Base-by-base conservation (phyloP, 1,140 invertebrate genomes). In the Leptonema lineaticorne region DNA sequence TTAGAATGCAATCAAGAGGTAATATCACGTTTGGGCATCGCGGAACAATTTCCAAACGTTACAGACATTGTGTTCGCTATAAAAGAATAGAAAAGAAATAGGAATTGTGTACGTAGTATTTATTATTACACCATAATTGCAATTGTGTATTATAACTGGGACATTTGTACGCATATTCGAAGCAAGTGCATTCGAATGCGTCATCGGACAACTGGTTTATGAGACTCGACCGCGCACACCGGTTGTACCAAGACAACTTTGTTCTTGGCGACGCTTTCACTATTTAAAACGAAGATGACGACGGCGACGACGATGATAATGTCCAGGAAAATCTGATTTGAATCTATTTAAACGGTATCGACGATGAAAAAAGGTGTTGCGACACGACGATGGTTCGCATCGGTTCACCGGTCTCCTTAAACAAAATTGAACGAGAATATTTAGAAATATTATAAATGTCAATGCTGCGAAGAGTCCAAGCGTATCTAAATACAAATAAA, bases 401-500 rank as follows among this genome's bases (percentile, higher is more conserved):
- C 62, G 62, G 62, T 64, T 64, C 62, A 64, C 45, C 62, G 62
- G 41, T 62, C n/a, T 62, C 28, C 29, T 14, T 30, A 62, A 30
- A 62, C 41, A 62, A 41, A 62, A 62, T 62, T 28, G 58, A 33
- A 11, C 2, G 28, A 5, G 24, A 22, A 11, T 24, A 22, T 26
- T 46, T 64, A 45, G 45, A 50, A 64, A 41, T 26, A 46, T 64
- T 48, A 64, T 64, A 64, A 18, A 50, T 62, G 58, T 62, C 58
- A 62, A 33, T 62, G 62, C 26, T 26, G 41, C 16, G 41, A 48
- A 28, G 62, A 64, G 24, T 16, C 41, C 20, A 28, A 64, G 20
- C 62, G 46, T 64, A 45, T 64, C 62, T 46, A 64, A 50, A 18
- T 50, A 64, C 30, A 64, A 64, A 64, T 53, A 64, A 64, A 64